Evolutionary conservation across 2,888 invertebrate genomes (phyloP), one percentile per base, ranked within the genome.

Genomic region (Caenorhabditis sp.): DNA sequence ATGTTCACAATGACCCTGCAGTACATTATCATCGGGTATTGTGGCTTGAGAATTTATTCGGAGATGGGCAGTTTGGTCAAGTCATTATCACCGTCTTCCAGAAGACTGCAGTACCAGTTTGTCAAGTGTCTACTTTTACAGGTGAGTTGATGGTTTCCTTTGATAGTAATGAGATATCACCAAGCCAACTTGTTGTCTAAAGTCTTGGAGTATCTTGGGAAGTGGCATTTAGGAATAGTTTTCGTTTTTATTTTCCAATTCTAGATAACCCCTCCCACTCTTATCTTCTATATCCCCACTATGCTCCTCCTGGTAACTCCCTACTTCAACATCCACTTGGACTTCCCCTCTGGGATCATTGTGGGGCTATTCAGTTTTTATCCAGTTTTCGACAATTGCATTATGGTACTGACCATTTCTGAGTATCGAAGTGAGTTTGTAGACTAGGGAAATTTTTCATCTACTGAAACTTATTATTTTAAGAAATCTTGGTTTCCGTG

Each of bases 221-320:
- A 4, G 32, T 9, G 32, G 32, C 9, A 32, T 32, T 32, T 32
- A 32, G 32, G n/a, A n/a, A n/a, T n/a, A n/a, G n/a, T n/a, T n/a
- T n/a, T n/a, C n/a, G n/a, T n/a, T n/a, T n/a, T n/a, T n/a, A n/a
- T n/a, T n/a, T n/a, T n/a, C n/a, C n/a, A 24, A 2, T 28, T 26
- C 32, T n/a, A 55, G 55, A 32, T 55, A 28, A 55, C 28, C 55
- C 32, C 55, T 8, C 55, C 55, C 8, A 55, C 32, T 20, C 8
- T 55, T 0, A 28, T 8, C n/a, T 15, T 28, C 28, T 55, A 15
- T 32, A 28, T 55, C 32, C 55, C 55, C 5, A 32, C 28, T 8
- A 4, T 28, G n/a, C 6, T n/a, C 55, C 13, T 55, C 5, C 55
- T 28, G 24, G 2, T 13, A 15, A 9, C 32, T 8, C 55, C 55